Conservation (phyloP, 1,140 invertebrate species). For the Drosophila bocki region DNA sequence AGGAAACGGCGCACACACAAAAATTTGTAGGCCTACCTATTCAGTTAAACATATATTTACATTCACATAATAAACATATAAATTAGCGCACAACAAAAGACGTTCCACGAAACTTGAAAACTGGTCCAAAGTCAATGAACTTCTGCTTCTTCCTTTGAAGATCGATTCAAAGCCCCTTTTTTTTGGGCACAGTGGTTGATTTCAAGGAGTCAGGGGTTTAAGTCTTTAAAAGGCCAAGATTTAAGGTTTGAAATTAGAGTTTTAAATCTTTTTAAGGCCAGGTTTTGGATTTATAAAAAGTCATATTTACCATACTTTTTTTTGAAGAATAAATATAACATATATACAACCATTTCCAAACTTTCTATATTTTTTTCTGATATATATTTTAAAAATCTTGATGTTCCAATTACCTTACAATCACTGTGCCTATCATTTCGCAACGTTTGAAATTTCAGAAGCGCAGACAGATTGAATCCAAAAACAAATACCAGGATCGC, state of each 20-base stretch:
- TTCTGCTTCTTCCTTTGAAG: conserved; percentile 42
- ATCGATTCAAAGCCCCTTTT: conserved; percentile 16
- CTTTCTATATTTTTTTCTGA: not conserved
- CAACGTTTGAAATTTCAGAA: conserved; percentile 82
- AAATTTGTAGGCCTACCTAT: conserved; percentile 70
- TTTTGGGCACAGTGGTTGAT: conserved; percentile 17
- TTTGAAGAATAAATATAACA: not conserved
- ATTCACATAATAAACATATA: conserved; percentile 50
- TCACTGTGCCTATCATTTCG: conserved; percentile 24
- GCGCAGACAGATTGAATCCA: conserved; percentile 66
- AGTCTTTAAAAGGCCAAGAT: not conserved
- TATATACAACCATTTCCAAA: not conserved
- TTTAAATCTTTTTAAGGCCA: too few species aligned
- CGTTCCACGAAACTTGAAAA: conserved; percentile 48
- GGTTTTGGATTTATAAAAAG: too few species aligned
- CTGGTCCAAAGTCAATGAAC: conserved; percentile 77
- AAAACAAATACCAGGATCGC: conserved; percentile 52
- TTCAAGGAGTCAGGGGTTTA: not conserved
- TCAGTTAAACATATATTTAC: conserved; percentile 40
- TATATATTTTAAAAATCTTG: not conserved
- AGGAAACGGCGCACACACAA: conserved; percentile 14
- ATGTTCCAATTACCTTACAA: not conserved
- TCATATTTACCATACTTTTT: not conserved
- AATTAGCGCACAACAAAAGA: conserved; percentile 49
- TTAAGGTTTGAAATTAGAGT: not conserved